A percentile compares a stretch with the other conserved stretches of the same genome.
Evolutionary conservation across 2,797 vertebrate genomes (phyloP).

Genomic region (Miichthys miiuy): DNA sequence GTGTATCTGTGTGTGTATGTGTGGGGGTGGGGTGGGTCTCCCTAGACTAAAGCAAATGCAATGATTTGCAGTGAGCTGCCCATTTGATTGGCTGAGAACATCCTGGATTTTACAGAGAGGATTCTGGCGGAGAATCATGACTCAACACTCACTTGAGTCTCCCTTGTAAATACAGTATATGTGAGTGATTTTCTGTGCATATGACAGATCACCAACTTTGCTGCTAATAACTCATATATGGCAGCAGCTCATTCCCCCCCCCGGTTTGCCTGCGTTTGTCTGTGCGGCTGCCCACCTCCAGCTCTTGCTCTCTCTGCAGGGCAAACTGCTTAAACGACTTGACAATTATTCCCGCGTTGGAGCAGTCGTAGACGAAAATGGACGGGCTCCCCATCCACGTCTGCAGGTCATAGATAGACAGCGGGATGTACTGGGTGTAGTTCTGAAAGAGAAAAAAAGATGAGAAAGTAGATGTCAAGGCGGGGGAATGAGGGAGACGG

Average conservation of each 20-base stretch:
- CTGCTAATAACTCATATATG: slow-evolving; percentile 39
- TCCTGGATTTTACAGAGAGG: slow-evolving; percentile 7
- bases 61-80: slow-evolving; percentile 55
- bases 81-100: slow-evolving; percentile 48
- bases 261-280: slow-evolving; percentile 8
- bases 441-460: slow-evolving; percentile 83
- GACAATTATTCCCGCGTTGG: slow-evolving; percentile 96
- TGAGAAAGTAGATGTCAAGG: not conserved
- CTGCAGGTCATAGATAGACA: slow-evolving; percentile 98
- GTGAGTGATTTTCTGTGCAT: not conserved
- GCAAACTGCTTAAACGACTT: slow-evolving; percentile 99
- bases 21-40: not conserved
- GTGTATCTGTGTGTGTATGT: not conserved
- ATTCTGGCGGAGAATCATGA: slow-evolving; percentile 22
- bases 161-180: not conserved
- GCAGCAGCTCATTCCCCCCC: not conserved
- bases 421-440: slow-evolving; percentile 98
- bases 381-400: slow-evolving; percentile 99
- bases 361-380: slow-evolving; percentile 98
- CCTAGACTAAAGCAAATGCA: slow-evolving; percentile 29
- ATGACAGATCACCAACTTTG: slow-evolving; percentile 10
- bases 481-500: not conserved
- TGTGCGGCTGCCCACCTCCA: slow-evolving; percentile 88
- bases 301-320: slow-evolving; percentile 96
- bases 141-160: slow-evolving; percentile 5